These are phyloP conservation scores for Enteromius unitaeniatus DNA, from an alignment of 2,797 vertebrate genomes.

Conservation along the genomic window DNA sequence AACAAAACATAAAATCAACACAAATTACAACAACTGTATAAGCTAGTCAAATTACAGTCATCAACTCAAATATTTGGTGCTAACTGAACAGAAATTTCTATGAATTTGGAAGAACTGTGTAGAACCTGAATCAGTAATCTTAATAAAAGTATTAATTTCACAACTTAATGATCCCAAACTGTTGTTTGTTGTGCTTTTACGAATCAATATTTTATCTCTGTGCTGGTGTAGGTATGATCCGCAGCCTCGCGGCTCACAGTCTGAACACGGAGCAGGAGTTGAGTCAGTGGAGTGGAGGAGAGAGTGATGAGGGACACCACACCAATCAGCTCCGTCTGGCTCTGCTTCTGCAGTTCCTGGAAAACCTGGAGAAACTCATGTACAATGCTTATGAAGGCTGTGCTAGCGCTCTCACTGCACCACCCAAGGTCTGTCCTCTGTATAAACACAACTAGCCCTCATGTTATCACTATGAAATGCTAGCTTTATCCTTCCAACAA, in stretches of 20 bases:
- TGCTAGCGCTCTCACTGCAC: constrained; percentile 93
- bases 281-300: constrained; percentile 91
- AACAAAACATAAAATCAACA: too few species aligned
- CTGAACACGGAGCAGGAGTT: constrained; percentile 95
- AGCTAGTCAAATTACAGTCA: too few species aligned
- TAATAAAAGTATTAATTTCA: background rate
- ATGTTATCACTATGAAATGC: background rate
- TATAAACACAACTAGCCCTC: background rate
- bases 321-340: constrained; percentile 95
- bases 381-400: constrained; percentile 99
- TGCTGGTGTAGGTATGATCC: constrained; percentile 88
- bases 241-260: constrained; percentile 94
- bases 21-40: too few species aligned
- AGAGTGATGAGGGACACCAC: constrained; percentile 92
- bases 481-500: background rate
- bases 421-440: constrained; percentile 87
- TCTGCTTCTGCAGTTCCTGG: constrained; percentile 94
- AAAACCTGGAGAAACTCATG: constrained; percentile 98
- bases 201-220: background rate
- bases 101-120: too few species aligned
- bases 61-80: too few species aligned
- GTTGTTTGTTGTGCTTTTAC: background rate
- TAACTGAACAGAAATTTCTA: too few species aligned
- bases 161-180: background rate
- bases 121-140: too few species aligned